Conservation (phyloP, 2,797 vertebrate species). For the Liasis olivaceus region DNA sequence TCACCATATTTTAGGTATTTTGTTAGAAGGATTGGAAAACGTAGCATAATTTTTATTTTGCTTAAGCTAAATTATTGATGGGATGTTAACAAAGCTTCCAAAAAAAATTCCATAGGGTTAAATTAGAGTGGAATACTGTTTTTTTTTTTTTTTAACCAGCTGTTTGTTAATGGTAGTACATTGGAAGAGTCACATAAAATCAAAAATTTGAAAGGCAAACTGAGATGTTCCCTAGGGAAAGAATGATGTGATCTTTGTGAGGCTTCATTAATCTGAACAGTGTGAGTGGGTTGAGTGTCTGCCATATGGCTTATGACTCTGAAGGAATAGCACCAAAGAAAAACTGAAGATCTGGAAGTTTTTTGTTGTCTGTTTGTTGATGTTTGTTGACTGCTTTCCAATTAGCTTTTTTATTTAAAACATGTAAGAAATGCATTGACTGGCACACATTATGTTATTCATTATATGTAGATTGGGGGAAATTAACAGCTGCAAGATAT, state of each 20-base stretch:
- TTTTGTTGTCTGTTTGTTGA: not conserved
- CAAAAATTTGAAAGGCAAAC: constrained; percentile 44
- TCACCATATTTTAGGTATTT: not conserved
- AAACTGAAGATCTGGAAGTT: constrained; percentile 46
- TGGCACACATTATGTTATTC: constrained; percentile 8
- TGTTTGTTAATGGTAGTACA: constrained; percentile 23
- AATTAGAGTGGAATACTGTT: constrained; percentile 21
- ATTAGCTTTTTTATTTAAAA: not conserved
- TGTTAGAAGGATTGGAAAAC: not conserved
- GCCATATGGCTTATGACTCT: constrained; percentile 70
- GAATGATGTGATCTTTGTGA: constrained; percentile 58
- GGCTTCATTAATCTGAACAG: constrained; percentile 65
- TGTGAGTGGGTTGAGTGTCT: constrained; percentile 36
- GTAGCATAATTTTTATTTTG: not conserved
- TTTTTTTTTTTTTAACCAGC: constrained; percentile 15
- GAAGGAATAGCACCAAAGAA: constrained; percentile 59
- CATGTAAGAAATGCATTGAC: constrained; percentile 28
- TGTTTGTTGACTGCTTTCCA: constrained; percentile 23
- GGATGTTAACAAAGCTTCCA: not conserved
- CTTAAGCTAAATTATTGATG: constrained; percentile 1
- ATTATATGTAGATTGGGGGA: constrained; percentile 29
- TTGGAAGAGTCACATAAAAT: constrained; percentile 53
- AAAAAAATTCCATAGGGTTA: constrained; percentile 34
- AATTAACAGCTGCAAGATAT: constrained; percentile 36
- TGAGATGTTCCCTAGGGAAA: constrained; percentile 47